These are phyloP conservation scores for Rhinoderma darwinii DNA, from an alignment of 2,113 vertebrate species.

Conservation along the genomic window DNA sequence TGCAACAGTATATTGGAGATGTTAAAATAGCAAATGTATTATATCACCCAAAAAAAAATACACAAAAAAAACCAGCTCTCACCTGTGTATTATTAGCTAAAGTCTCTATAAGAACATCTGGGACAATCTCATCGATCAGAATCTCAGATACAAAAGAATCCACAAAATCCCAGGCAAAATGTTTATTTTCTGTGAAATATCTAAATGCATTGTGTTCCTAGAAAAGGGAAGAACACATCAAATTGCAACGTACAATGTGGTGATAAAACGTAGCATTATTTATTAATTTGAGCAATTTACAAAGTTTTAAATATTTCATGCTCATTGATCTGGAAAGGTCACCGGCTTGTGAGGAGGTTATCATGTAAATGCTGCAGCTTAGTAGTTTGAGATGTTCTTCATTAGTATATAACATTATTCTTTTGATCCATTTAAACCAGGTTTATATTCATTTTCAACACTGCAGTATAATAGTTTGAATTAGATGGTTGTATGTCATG, in stretches of 20 bases:
- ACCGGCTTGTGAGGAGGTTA: background rate
- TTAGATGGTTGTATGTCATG: too few relatives aligned
- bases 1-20: too few relatives aligned
- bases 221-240: background rate
- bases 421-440: background rate
- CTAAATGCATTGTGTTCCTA: background rate
- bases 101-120: constrained; percentile 39
- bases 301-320: constrained; percentile 37
- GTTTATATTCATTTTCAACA: too few relatives aligned
- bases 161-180: constrained; percentile 41
- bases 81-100: constrained; percentile 38
- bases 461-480: too few relatives aligned
- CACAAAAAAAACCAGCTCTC: background rate
- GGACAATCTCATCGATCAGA: constrained; percentile 30
- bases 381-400: background rate
- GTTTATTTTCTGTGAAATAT: constrained; percentile 13
- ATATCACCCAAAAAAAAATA: background rate
- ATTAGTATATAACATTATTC: background rate
- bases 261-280: background rate
- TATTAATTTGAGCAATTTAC: constrained; percentile 18
- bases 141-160: background rate
- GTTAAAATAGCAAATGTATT: too few relatives aligned
- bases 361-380: background rate
- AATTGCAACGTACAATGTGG: background rate
- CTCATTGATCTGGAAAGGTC: constrained; percentile 32